phyloP scores from a whole-genome alignment of 1,140 invertebrate species.

The Macrobrachium rosenbergii region DNA sequence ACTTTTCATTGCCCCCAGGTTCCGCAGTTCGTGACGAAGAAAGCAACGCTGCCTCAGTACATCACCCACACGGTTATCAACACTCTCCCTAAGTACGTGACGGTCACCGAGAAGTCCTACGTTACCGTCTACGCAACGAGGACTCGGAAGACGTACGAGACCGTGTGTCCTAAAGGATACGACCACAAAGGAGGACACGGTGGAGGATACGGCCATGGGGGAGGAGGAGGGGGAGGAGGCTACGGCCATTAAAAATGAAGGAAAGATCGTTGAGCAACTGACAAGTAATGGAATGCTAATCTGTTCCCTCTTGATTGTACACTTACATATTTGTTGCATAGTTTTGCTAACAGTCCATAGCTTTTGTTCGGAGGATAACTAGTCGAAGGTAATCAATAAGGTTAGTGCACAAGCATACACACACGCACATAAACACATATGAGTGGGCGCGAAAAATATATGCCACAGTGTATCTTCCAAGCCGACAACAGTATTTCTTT shows the following conservation, averaged over 20 bases:
- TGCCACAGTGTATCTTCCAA: too few species aligned
- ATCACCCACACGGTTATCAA: slow-evolving; percentile 65
- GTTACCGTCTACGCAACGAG: slow-evolving; percentile 64
- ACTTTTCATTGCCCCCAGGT: slow-evolving; percentile 21
- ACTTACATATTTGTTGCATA: too few species aligned
- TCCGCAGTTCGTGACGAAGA: slow-evolving; percentile 65
- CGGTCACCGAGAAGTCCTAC: slow-evolving; percentile 65
- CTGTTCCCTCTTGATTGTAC: too few species aligned
- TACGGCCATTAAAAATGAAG: neutral
- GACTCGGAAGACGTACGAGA: slow-evolving; percentile 65
- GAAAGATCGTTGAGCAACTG: too few species aligned
- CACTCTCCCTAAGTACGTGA: slow-evolving; percentile 64
- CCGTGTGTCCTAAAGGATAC: slow-evolving; percentile 64
- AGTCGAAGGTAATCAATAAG: too few species aligned
- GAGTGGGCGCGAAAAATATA: too few species aligned
- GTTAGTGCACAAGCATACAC: too few species aligned
- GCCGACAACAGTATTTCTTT: too few species aligned
- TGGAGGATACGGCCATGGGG: slow-evolving; percentile 22
- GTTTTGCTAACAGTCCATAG: too few species aligned
- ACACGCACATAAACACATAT: too few species aligned
- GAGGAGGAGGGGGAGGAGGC: slow-evolving; percentile 2
- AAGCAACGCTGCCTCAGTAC: slow-evolving; percentile 65
- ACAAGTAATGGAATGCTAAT: too few species aligned
- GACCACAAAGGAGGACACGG: slow-evolving; percentile 39
- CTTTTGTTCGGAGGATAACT: too few species aligned